phyloP scores from a whole-genome alignment of 2,113 vertebrate genomes.

The Malurus elegans region DNA sequence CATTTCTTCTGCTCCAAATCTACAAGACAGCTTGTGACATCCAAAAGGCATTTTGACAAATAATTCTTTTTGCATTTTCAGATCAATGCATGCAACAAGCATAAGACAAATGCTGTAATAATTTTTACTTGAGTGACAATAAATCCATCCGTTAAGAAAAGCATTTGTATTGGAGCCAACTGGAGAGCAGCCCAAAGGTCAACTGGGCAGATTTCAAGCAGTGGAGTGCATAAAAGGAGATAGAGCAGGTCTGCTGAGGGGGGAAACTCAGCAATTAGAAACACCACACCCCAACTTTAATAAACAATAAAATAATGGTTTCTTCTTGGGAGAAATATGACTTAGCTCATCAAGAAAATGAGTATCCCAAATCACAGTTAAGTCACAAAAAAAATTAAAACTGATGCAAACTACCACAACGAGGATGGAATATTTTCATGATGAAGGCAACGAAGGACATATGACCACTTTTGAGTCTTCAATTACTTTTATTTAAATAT shows the following conservation, averaged over 20 bases:
- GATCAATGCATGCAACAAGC: background rate
- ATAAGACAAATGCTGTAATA: background rate
- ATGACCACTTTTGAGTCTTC: background rate
- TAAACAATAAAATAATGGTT: background rate
- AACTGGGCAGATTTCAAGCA: background rate
- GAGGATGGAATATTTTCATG: background rate
- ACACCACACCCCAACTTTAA: background rate
- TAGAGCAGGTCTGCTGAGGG: background rate
- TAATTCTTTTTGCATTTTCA: background rate
- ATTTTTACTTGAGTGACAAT: slow-evolving; percentile 18
- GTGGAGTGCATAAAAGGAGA: background rate
- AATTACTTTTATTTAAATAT: background rate
- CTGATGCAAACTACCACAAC: background rate
- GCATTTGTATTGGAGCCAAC: background rate
- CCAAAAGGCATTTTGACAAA: background rate
- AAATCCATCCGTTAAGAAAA: slow-evolving; percentile 36
- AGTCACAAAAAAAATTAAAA: background rate
- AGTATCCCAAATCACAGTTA: background rate
- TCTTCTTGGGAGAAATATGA: background rate
- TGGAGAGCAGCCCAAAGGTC: slow-evolving; percentile 22
- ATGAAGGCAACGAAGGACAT: background rate
- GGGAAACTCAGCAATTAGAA: background rate
- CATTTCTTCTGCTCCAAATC: background rate
- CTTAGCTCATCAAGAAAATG: background rate
- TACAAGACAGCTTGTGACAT: background rate